Base-by-base conservation (phyloP, 2,113 vertebrate species). In the Mus spicilegus region DNA sequence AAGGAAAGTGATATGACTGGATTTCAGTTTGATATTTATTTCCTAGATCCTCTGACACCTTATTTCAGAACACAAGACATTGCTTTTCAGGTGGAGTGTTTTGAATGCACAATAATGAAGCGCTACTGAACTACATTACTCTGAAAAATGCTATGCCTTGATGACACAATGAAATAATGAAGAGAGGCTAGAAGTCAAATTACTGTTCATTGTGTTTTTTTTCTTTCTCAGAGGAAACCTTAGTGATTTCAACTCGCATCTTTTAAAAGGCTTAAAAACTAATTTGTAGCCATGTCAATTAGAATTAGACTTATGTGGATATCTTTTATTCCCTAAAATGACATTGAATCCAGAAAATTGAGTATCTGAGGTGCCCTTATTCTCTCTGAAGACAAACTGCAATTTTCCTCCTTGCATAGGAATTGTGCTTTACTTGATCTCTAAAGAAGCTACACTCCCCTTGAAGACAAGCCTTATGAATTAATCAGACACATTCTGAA, bases 291-390 rank as follows among this genome's bases (percentile, higher is more conserved):
- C 54, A 20, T 73, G 56, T 19, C 95, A 93, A 89, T 91, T 78
- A 78, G 58, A 96, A 97, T 90, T 93, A 94, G 92, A 87, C 33
- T 91, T 84, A 61, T 51, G 58, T 82, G n/a, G 54, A 39, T 70
- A 84, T n/a, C 67, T 96, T 96, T 94, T 87, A 94, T 95, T 94
- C 80, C 65, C 36, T 67, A 58, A 77, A 95, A 77, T 95, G 28
- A 88, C 72, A 86, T 39, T 65, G 49, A 91, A 70, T 94, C 86
- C 51, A 90, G 39, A 85, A 67, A 82, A 49, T 46, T 76, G 73
- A 46, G 33, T 80, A 28, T 90, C 89, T 90, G 51, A 51, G 33
- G 89, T 86, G 69, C 0, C 89, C 61, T 58, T 72, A 0, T 0
- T 65, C 82, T 96, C 75, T 7, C 20, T 67, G 58, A 90, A 63